Conservation (phyloP, 2,888 invertebrate species). For the Scotopteryx bipunctaria region DNA sequence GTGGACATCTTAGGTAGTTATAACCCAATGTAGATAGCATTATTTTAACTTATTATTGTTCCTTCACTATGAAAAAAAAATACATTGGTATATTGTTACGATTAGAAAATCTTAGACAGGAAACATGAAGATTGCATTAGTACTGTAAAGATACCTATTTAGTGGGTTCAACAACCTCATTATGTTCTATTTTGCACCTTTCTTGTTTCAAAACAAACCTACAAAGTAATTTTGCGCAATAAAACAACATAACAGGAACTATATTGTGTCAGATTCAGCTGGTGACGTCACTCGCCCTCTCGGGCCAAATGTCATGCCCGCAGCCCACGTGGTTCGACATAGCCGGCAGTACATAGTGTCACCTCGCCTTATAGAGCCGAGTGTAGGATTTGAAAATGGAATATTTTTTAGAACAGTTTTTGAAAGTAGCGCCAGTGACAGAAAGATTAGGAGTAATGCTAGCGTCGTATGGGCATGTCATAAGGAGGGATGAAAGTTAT, state of each 20-base stretch:
- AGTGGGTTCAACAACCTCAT: conserved; percentile 5
- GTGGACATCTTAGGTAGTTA: too few relatives aligned
- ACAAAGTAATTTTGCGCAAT: conserved; percentile 19
- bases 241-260: conserved; percentile 19
- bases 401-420: background rate
- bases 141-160: background rate
- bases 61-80: too few relatives aligned
- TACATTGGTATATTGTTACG: too few relatives aligned
- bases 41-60: too few relatives aligned
- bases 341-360: conserved; percentile 38
- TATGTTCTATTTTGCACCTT: conserved; percentile 11
- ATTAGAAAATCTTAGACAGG: too few relatives aligned
- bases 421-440: too few relatives aligned
- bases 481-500: too few relatives aligned
- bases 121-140: too few relatives aligned
- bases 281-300: conserved; percentile 66
- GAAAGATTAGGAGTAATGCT: too few relatives aligned
- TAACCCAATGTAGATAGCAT: too few relatives aligned
- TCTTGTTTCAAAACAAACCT: conserved; percentile 17
- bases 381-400: conserved; percentile 61
- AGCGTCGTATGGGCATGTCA: too few relatives aligned
- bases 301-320: conserved; percentile 72
- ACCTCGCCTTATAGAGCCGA: conserved; percentile 47
- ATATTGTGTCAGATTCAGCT: conserved; percentile 51
- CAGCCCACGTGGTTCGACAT: conserved; percentile 61